A percentile compares a stretch with the other conserved stretches of the same genome.
These are phyloP conservation scores for Alaudala cheleensis DNA, from an alignment of 2,113 vertebrate genomes.

Conservation along the genomic window DNA sequence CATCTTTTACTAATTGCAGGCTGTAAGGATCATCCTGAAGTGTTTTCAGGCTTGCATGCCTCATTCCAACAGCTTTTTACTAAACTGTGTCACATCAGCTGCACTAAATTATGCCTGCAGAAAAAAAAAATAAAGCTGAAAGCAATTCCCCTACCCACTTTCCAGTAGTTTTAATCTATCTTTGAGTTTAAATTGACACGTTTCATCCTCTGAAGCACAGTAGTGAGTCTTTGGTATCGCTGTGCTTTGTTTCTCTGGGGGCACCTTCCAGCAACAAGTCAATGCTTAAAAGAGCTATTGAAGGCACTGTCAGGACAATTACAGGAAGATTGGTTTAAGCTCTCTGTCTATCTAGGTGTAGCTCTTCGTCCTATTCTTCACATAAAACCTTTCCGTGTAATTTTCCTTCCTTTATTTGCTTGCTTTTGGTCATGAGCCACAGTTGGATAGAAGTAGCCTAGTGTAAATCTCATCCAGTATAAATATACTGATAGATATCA, in stretches of 20 bases:
- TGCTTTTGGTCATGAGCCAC: neutral
- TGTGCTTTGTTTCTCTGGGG: conserved; percentile 48
- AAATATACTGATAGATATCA: conserved; percentile 23
- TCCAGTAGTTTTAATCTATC: conserved; percentile 27
- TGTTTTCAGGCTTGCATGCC: neutral
- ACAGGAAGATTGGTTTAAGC: conserved; percentile 43
- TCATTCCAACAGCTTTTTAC: neutral
- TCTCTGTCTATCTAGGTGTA: conserved; percentile 40
- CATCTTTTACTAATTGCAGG: conserved; percentile 27
- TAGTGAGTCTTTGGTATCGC: neutral
- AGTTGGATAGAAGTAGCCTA: neutral
- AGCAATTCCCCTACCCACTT: conserved; percentile 33
- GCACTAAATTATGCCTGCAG: conserved; percentile 49
- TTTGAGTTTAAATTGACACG: conserved; percentile 10
- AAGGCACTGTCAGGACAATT: conserved; percentile 46
- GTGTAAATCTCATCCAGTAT: conserved; percentile 1
- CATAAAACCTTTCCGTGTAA: conserved; percentile 17
- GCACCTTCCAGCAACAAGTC: conserved; percentile 28
- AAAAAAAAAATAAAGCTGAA: conserved; percentile 30
- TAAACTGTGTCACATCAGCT: conserved; percentile 27
- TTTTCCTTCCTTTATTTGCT: conserved; percentile 13
- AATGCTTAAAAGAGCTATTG: conserved; percentile 29
- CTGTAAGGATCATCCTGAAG: conserved; percentile 20
- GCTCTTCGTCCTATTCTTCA: conserved; percentile 10
- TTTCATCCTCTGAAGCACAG: neutral